Conservation (phyloP, 2,888 invertebrate genomes). For the Dasysyrphus tricinctus region DNA sequence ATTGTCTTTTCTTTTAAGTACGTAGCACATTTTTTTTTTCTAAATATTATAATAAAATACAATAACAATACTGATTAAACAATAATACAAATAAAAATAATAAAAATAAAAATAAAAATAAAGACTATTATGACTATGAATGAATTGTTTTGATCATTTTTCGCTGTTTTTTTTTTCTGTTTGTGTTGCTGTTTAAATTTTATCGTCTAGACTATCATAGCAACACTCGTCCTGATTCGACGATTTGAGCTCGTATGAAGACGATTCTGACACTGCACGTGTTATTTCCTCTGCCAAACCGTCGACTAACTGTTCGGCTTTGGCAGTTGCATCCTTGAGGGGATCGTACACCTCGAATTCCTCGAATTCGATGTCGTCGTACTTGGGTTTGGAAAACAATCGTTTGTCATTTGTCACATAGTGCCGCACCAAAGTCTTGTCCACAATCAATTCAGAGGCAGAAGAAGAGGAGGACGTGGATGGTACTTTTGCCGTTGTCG, state of each 20-base stretch:
- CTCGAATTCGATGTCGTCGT: constrained; percentile 94
- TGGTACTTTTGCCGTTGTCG: constrained; percentile 60
- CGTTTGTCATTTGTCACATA: constrained; percentile 87
- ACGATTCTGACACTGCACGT: constrained; percentile 37
- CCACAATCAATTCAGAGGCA: constrained; percentile 79
- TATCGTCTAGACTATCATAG: constrained; percentile 82
- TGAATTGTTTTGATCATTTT: constrained; percentile 32
- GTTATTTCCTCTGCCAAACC: constrained; percentile 72
- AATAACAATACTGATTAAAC: constrained; percentile 70
- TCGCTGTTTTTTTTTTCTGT: constrained; percentile 13
- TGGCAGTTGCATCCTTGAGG: constrained; percentile 79
- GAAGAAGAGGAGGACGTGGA: constrained; percentile 78
- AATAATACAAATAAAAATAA: constrained; percentile 38
- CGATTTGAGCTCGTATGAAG: constrained; percentile 66
- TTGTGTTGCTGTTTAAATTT: constrained; percentile 75
- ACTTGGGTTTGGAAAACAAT: constrained; percentile 86
- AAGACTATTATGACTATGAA: constrained; percentile 58
- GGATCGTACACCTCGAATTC: constrained; percentile 89
- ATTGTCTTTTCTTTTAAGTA: constrained; percentile 47
- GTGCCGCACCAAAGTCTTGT: constrained; percentile 85
- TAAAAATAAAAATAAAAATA: constrained; percentile 25
- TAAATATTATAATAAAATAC: constrained; percentile 33
- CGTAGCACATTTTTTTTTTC: constrained; percentile 42
- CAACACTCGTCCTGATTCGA: constrained; percentile 77
- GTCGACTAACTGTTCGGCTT: constrained; percentile 74